Evolutionary conservation across 2,797 vertebrate genomes (phyloP).

Genomic region (Hozukius guyotensis): DNA sequence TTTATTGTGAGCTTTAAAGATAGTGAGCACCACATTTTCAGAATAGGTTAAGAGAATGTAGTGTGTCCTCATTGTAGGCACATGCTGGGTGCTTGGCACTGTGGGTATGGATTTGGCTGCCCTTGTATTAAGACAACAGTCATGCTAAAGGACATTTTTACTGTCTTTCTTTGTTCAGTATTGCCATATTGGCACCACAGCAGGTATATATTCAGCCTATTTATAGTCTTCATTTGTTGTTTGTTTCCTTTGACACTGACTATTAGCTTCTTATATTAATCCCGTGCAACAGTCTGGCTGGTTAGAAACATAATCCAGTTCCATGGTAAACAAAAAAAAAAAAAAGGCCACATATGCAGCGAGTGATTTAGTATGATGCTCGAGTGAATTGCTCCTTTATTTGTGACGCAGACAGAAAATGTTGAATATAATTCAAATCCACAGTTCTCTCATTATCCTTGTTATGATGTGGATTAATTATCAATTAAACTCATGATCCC

Average conservation of each 20-base stretch:
- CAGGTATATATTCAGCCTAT: background rate
- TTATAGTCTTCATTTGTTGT: background rate
- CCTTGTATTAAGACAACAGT: background rate
- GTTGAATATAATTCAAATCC: constrained; percentile 67
- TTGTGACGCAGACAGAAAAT: constrained; percentile 44
- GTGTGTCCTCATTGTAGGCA: background rate
- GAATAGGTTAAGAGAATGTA: background rate
- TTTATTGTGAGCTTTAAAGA: background rate
- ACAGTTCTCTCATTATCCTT: constrained; percentile 61
- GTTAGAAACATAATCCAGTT: background rate
- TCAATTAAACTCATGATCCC: constrained; percentile 78
- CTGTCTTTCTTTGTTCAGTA: background rate
- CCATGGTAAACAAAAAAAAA: background rate
- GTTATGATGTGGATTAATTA: constrained; percentile 78
- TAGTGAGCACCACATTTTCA: background rate
- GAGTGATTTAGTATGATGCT: constrained; percentile 9
- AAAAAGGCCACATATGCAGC: constrained; percentile 5
- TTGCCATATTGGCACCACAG: background rate
- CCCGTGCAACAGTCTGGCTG: background rate
- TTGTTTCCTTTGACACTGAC: background rate
- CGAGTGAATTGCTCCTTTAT: constrained; percentile 33
- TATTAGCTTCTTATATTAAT: background rate
- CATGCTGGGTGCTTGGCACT: background rate
- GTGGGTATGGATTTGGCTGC: background rate
- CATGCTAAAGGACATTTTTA: background rate